Base-by-base conservation (phyloP, 2,113 vertebrate species). In the Oreochromis tanganicae region DNA sequence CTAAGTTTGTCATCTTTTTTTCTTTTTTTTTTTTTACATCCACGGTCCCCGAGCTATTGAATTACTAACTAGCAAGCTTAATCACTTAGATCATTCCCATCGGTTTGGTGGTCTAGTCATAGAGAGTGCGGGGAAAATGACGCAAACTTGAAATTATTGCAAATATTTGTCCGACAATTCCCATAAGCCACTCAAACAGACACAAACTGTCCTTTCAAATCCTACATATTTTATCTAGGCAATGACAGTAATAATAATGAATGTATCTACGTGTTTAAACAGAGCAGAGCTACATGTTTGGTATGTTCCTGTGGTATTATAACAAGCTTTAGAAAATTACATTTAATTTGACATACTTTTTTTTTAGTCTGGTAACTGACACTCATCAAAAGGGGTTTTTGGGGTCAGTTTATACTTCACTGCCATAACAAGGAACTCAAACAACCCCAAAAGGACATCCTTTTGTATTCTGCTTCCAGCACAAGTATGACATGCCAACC, bases 321-420 rank as follows among this genome's bases (percentile, higher is more conserved):
- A 56, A 92, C 61, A 63, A 59, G 36, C 5, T 68, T 48, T 12
- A 14, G 54, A 56, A 88, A 89, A 90, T 86, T 63, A 82, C 54
- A 59, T 90, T 89, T 86, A 52, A 90, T 90, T 88, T 84, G 1
- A 36, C 75, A 12, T 78, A 11, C 56, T 83, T 24, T 8, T 41
- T 41, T 50, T 78, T 34, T 34, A 5, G 34, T 75, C 50, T n/a
- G 34, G 46, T 54, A 84, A 54, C 75, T 55, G 84, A 66, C 52
- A 68, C 56, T 57, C 16, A 80, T 63, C 17, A 61, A 36, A 17
- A 17, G 71, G 24, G 79, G 27, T 81, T 43, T 41, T 52, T 16
- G 34, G 36, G 52, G 19, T 24, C 19, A n/a, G 82, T 17, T 48
- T 27, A 34, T 79, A 59, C 9, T 34, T 86, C 82, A 54, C 57